A percentile compares a stretch with the other conserved stretches of the same genome.
Evolutionary conservation across 2,888 invertebrate genomes (phyloP).

Genomic region (Melanargia galathea): DNA sequence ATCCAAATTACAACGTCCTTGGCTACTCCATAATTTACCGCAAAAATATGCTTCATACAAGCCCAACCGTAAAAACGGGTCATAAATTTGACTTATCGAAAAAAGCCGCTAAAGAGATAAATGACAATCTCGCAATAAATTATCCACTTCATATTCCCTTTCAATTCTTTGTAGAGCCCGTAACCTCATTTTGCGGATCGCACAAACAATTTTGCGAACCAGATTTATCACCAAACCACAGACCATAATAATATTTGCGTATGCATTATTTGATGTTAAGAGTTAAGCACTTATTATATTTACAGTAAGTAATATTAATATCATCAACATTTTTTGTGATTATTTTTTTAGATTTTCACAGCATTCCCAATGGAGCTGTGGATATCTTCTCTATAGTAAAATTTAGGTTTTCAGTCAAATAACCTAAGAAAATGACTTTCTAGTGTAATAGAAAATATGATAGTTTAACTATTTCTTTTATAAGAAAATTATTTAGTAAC

Average conservation of each 20-base stretch:
- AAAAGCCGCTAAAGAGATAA: conserved; percentile 39
- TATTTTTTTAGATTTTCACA: background rate
- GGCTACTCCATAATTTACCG: conserved; percentile 33
- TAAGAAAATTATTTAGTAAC: too few relatives aligned
- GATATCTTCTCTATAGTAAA: too few relatives aligned
- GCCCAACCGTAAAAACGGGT: conserved; percentile 33
- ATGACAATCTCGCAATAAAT: conserved; percentile 39
- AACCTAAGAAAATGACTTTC: too few relatives aligned
- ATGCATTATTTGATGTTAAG: conserved; percentile 28
- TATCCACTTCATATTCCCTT: conserved; percentile 37
- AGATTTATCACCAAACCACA: conserved; percentile 20
- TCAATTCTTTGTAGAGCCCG: conserved; percentile 33
- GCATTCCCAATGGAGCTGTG: too few relatives aligned
- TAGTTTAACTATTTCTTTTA: too few relatives aligned
- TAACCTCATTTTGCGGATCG: conserved; percentile 35
- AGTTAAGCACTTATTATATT: background rate
- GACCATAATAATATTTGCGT: conserved; percentile 26
- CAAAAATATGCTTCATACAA: conserved; percentile 28
- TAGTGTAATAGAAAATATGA: too few relatives aligned
- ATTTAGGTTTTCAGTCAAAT: too few relatives aligned
- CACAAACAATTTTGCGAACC: conserved; percentile 31
- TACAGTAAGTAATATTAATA: background rate
- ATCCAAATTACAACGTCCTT: conserved; percentile 31
- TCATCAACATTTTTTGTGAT: too few relatives aligned
- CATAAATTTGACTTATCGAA: conserved; percentile 40